Percentiles rank a stretch among this genome's conserved stretches.
These are phyloP conservation scores for Argyrosomus regius DNA, from an alignment of 2,797 vertebrate genomes.

Conservation along the genomic window DNA sequence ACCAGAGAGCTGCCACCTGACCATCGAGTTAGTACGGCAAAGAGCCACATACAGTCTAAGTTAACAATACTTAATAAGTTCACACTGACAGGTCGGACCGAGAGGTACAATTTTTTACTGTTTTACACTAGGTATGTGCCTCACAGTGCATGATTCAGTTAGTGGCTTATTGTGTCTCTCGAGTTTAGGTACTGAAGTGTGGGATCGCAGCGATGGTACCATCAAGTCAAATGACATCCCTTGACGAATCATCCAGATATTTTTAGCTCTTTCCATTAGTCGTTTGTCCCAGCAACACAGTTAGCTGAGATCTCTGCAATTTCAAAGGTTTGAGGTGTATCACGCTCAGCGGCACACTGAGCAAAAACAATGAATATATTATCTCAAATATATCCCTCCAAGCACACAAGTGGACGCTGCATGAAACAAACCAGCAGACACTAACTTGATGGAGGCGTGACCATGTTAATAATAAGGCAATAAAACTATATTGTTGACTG, in stretches of 20 bases:
- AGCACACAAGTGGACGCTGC: background rate
- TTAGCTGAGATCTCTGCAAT: slow-evolving; percentile 11
- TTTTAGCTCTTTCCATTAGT: slow-evolving; percentile 49
- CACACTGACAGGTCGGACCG: background rate
- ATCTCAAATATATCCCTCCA: slow-evolving; percentile 4
- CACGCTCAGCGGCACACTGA: background rate
- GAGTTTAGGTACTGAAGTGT: slow-evolving; percentile 15
- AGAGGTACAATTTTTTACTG: background rate
- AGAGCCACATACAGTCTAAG: background rate
- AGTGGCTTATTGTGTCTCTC: background rate
- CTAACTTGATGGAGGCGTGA: background rate
- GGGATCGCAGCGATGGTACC: slow-evolving; percentile 2
- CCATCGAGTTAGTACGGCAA: background rate
- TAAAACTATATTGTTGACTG: slow-evolving; percentile 48
- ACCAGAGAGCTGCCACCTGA: slow-evolving; percentile 45
- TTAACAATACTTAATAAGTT: too few relatives aligned
- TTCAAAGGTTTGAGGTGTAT: slow-evolving; percentile 48
- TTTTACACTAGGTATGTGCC: background rate
- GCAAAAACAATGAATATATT: background rate
- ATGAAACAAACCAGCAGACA: slow-evolving; percentile 2
- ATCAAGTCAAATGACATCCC: slow-evolving; percentile 20
- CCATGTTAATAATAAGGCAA: slow-evolving; percentile 48
- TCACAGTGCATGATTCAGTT: background rate
- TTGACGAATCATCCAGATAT: slow-evolving; percentile 37
- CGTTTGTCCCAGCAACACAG: slow-evolving; percentile 26